Evolutionary conservation across 1,140 invertebrate genomes (phyloP).

Genomic region (Megalopta genalis): DNA sequence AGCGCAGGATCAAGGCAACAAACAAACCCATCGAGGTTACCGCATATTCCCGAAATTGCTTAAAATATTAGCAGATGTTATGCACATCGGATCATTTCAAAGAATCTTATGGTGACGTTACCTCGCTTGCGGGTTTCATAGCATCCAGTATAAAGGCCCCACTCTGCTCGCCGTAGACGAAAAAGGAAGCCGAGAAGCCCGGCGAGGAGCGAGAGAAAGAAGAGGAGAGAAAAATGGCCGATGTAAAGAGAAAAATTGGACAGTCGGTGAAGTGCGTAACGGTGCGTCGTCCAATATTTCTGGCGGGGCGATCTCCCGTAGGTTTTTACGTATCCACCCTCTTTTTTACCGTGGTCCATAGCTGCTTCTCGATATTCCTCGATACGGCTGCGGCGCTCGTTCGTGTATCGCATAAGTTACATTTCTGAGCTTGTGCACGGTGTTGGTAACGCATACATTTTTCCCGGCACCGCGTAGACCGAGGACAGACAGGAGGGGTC

Average conservation of each 20-base stretch:
- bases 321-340: conserved; percentile 44
- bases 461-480: conserved; percentile 1
- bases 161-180: neutral
- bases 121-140: neutral
- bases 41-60: too few species aligned
- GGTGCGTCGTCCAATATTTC: conserved; percentile 58
- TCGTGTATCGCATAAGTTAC: conserved; percentile 59
- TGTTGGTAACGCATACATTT: conserved; percentile 42
- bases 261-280: conserved; percentile 47
- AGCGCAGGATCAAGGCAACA: too few species aligned
- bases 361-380: conserved; percentile 50
- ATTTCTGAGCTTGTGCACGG: neutral
- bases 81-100: too few species aligned
- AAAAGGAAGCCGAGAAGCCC: conserved; percentile 6
- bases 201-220: neutral
- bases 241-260: conserved; percentile 40
- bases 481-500: conserved; percentile 1
- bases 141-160: neutral
- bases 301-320: conserved; percentile 40
- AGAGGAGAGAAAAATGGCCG: neutral
- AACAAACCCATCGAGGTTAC: too few species aligned
- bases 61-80: too few species aligned
- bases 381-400: neutral
- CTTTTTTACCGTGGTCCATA: conserved; percentile 33
- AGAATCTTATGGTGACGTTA: too few species aligned